A percentile compares a stretch with the other conserved stretches of the same genome.
These are phyloP conservation scores for Onychorhynchus coronatus DNA, from an alignment of 2,113 vertebrate genomes.

Conservation along the genomic window DNA sequence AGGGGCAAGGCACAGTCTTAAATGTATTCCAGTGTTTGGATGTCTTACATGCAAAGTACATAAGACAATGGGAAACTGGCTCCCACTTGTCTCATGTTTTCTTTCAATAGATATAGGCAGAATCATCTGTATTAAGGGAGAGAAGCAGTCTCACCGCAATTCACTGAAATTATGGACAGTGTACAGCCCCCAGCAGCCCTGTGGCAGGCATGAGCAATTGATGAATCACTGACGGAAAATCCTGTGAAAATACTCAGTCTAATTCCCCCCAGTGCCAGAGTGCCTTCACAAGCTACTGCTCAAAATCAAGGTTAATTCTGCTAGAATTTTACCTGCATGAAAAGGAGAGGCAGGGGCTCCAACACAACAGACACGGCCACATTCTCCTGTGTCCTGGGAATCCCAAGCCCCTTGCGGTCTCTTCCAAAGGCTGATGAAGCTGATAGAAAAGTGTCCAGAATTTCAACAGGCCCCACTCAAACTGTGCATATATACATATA, in stretches of 20 bases:
- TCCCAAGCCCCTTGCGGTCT: fast-evolving
- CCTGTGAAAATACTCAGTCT: neutral
- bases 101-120: neutral
- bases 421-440: neutral
- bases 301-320: fast-evolving
- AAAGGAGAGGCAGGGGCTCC: neutral
- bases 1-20: neutral
- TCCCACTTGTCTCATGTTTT: neutral
- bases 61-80: neutral
- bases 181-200: neutral
- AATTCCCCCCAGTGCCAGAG: neutral
- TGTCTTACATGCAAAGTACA: too few relatives aligned
- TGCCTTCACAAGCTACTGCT: neutral
- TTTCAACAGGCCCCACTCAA: neutral
- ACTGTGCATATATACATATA: neutral
- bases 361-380: neutral
- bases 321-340: neutral
- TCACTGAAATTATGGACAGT: neutral
- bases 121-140: neutral
- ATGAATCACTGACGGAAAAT: neutral
- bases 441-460: neutral
- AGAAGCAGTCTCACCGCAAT: neutral
- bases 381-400: neutral
- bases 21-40: neutral
- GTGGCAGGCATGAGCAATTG: neutral